Evolutionary conservation across 2,113 vertebrate genomes (phyloP), one percentile per base, ranked within the genome.

Genomic region (Pelobates fuscus): DNA sequence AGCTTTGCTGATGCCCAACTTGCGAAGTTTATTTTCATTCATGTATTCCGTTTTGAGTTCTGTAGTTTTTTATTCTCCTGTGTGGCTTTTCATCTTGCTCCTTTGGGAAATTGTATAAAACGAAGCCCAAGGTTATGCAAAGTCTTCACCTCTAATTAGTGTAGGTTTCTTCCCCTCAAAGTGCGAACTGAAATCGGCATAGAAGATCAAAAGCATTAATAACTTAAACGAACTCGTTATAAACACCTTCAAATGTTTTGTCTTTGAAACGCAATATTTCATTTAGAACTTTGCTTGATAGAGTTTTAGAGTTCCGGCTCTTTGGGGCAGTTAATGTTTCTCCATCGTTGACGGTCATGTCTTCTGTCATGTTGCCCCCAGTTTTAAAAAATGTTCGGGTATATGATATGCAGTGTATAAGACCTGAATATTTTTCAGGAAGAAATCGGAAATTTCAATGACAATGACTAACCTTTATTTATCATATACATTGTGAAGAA

Each of bases 151-250:
- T 52, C 32, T 77, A 68, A 77, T 77, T 77, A 76, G 54, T 30
- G 55, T 46, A 21, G 64, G 23, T 41, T 67, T 23, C n/a, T 23
- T 59, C 8, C 20, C 55, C 24, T 43, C 41, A 23, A n/a, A 27
- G 26, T 24, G 58, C 6, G 2, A 20, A 30, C 14, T 26, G 25
- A 60, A 30, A 49, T 37, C 46, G 61, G 25, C 25, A 37, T 5
- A 59, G 71, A 18, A 76, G 54, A 68, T 77, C 73, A 77, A 77
- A 77, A 41, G 25, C 73, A n/a, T 55, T 60, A 59, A 75, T 46
- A 11, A 67, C 59, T 59, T 58, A 18, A 67, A 59, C 67, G 44
- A 67, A 49, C 44, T 61, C 64, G 18, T 59, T 32, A 15, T 49
- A 17, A 49, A 15, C 44, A 49, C 44, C 44, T 17, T 49, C 44